Conservation (phyloP, 2,113 vertebrate species). For the Elephas maximus region DNA sequence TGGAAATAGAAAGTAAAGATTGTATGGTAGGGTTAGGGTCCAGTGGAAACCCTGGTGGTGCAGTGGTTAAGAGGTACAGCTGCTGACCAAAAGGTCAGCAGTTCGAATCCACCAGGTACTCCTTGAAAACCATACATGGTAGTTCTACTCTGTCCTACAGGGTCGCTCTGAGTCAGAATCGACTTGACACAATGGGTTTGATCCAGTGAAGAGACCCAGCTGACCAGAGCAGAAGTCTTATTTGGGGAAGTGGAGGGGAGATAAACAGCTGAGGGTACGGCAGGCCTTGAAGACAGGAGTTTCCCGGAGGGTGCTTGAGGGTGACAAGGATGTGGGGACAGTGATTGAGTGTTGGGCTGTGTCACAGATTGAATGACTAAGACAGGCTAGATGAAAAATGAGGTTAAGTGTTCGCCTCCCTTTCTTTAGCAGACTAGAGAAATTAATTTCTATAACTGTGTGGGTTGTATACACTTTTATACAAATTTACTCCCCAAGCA, state of each 20-base stretch:
- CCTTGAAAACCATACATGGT: too few species aligned
- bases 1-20: background rate
- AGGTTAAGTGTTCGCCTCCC: background rate
- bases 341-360: background rate
- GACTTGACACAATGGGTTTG: too few species aligned
- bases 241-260: background rate
- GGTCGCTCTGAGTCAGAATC: too few species aligned
- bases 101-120: too few species aligned
- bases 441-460: background rate
- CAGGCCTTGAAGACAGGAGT: background rate
- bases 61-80: too few species aligned
- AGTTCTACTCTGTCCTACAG: too few species aligned
- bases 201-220: background rate
- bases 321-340: accelerated
- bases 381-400: background rate
- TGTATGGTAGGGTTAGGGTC: too few species aligned
- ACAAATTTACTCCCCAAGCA: background rate
- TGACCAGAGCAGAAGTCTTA: background rate
- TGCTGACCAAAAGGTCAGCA: too few species aligned
- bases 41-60: background rate
- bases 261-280: background rate
- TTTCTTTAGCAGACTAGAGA: background rate
- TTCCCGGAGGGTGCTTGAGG: too few species aligned
- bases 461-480: background rate
- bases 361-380: too few species aligned